Conservation (phyloP, 2,797 vertebrate genomes). For the Myotis daubentonii region DNA sequence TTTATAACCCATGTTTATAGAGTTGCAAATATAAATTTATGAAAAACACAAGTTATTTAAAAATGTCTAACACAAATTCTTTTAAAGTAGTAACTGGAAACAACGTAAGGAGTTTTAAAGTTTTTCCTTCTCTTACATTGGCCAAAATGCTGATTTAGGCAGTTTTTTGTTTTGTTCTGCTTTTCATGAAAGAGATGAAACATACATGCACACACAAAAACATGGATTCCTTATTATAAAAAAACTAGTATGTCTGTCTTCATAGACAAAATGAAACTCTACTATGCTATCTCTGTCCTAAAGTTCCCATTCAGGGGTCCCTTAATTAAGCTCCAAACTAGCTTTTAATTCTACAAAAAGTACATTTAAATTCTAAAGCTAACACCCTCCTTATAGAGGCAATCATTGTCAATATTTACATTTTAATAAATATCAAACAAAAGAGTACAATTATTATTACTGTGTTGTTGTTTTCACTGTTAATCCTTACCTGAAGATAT, state of each 20-base stretch:
- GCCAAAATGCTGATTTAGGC: not conserved
- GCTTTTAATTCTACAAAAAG: not conserved
- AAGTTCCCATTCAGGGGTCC: not conserved
- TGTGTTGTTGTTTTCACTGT: too few species aligned
- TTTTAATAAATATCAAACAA: conserved; percentile 15
- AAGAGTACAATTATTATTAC: not conserved
- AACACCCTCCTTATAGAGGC: not conserved
- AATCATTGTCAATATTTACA: not conserved
- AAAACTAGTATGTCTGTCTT: not conserved
- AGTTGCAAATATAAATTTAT: not conserved
- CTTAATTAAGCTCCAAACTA: not conserved
- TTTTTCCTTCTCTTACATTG: not conserved
- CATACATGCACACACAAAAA: not conserved
- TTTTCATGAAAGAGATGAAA: not conserved
- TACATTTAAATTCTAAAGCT: not conserved
- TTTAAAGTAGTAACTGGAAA: conserved; percentile 17
- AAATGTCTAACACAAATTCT: not conserved
- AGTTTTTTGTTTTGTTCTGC: not conserved
- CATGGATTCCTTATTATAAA: not conserved
- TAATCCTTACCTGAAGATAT: too few species aligned
- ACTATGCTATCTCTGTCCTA: not conserved
- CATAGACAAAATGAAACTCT: conserved; percentile 1
- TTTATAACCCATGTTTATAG: not conserved
- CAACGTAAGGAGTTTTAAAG: not conserved
- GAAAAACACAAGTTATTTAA: not conserved